Conservation (phyloP, 1,140 invertebrate genomes). For the Trachymyrmex cornetzi region DNA sequence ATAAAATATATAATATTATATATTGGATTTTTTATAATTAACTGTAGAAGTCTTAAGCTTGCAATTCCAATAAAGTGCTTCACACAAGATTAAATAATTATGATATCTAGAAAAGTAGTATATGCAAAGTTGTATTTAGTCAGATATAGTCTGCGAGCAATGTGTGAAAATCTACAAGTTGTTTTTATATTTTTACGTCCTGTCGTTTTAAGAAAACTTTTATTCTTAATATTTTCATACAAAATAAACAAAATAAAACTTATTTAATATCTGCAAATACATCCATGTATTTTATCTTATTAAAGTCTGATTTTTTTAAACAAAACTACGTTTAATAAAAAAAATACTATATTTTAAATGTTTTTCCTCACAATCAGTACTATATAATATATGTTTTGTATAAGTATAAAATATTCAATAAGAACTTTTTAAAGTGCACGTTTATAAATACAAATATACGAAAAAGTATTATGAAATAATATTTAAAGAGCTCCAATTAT, state of each 20-base stretch:
- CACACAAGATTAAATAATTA: constrained; percentile 29
- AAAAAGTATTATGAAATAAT: constrained; percentile 40
- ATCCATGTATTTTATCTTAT: constrained; percentile 14
- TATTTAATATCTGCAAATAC: constrained; percentile 11
- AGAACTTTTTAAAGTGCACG: constrained; percentile 1
- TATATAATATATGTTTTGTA: constrained; percentile 13
- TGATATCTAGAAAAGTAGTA: constrained; percentile 37
- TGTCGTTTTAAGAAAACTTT: constrained; percentile 13
- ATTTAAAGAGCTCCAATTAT: constrained; percentile 10
- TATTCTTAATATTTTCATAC: constrained; percentile 26
- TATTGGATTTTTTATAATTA: constrained; percentile 27
- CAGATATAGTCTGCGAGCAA: constrained; percentile 26
- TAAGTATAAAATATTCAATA: constrained; percentile 28
- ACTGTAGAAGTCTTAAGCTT: constrained; percentile 2
- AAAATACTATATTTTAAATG: constrained; percentile 7
- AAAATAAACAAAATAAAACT: neutral
- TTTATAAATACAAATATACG: constrained; percentile 7
- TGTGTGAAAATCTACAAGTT: neutral
- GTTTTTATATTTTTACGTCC: constrained; percentile 17
- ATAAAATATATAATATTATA: neutral
- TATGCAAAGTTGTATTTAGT: neutral
- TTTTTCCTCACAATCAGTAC: neutral
- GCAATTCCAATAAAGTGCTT: constrained; percentile 40
- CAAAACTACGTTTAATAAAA: constrained; percentile 16
- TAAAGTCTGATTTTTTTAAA: constrained; percentile 13